phyloP scores from a whole-genome alignment of 2,113 vertebrate genomes.

The Rhineura floridana region DNA sequence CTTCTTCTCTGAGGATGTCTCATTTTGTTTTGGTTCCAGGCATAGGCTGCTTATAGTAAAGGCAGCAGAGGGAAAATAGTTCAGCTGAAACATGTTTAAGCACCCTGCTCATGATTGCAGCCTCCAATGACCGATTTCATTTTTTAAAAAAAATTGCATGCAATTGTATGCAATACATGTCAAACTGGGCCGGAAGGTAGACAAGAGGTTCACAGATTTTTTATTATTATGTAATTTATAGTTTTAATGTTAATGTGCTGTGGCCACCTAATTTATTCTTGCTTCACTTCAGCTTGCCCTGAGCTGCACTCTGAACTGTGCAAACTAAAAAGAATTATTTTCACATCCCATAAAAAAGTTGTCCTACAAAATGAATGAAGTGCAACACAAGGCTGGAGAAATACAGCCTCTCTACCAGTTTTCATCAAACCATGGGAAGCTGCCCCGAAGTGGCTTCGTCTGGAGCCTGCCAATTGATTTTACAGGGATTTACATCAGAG shows the following conservation, averaged over 20 bases:
- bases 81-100: neutral
- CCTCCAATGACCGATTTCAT: neutral
- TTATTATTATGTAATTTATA: neutral
- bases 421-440: neutral
- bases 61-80: neutral
- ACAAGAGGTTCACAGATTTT: too few species aligned
- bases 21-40: neutral
- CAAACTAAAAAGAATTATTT: neutral
- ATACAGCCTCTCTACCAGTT: neutral
- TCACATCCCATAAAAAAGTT: neutral
- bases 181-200: neutral
- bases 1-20: neutral
- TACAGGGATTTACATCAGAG: constrained; percentile 17
- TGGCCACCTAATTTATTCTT: neutral
- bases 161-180: neutral
- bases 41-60: neutral
- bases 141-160: neutral
- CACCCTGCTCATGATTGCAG: neutral
- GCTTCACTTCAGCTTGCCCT: neutral
- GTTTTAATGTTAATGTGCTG: neutral
- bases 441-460: constrained; percentile 11
- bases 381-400: neutral
- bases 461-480: neutral
- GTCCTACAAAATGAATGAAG: neutral
- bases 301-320: neutral